phyloP scores from a whole-genome alignment of 2,113 vertebrate species.

The Malurus melanocephalus region DNA sequence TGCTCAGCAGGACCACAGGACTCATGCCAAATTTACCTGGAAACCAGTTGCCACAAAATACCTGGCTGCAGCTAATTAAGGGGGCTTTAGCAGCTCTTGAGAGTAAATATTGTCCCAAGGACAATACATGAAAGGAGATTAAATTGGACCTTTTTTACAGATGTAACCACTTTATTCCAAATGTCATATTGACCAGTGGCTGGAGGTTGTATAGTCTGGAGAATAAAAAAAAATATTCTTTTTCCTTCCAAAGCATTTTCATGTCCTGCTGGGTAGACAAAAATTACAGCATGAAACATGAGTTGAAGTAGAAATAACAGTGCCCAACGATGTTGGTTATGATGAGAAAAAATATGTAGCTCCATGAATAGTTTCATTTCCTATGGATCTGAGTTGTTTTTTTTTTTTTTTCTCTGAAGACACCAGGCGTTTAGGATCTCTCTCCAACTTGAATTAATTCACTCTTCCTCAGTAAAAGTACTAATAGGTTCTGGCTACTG shows the following conservation, averaged over 20 bases:
- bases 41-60: not conserved
- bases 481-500: constrained; percentile 38
- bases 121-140: not conserved
- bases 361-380: not conserved
- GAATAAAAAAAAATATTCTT: not conserved
- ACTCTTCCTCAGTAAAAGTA: not conserved
- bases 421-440: not conserved
- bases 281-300: not conserved
- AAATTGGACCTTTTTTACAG: not conserved
- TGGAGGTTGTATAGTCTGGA: not conserved
- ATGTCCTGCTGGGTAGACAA: not conserved
- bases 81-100: not conserved
- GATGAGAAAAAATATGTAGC: not conserved
- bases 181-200: not conserved
- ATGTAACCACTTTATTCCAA: not conserved
- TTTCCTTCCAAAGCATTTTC: not conserved
- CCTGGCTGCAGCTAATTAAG: not conserved
- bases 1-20: not conserved
- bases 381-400: not conserved
- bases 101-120: not conserved
- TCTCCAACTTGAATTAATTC: constrained; percentile 19
- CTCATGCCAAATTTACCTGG: not conserved
- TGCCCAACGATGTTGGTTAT: not conserved
- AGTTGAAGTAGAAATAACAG: not conserved
- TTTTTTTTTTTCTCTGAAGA: constrained; percentile 2